Evolutionary conservation across 2,113 vertebrate species (phyloP).

Genomic region (Odontophorus gujanensis): DNA sequence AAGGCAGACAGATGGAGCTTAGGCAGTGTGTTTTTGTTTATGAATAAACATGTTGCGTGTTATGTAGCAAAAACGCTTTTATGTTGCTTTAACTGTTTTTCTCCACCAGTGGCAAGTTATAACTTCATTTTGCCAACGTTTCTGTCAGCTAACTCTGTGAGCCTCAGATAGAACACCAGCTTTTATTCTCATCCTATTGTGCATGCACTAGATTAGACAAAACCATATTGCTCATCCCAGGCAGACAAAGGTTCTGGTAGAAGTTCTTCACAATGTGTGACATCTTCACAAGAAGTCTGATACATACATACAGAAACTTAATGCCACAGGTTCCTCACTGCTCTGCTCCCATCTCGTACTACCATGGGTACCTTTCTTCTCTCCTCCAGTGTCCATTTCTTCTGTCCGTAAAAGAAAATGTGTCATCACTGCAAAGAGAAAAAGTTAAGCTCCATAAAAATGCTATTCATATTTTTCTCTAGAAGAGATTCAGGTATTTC

Average conservation of each 20-base stretch:
- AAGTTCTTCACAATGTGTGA: not conserved
- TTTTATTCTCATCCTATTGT: not conserved
- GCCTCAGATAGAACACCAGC: not conserved
- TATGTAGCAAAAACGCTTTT: not conserved
- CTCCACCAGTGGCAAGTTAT: not conserved
- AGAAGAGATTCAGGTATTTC: not conserved
- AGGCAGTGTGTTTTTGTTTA: not conserved
- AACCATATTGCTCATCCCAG: not conserved
- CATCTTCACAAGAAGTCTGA: not conserved
- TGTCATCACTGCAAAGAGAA: not conserved
- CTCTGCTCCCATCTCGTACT: not conserved
- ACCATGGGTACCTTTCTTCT: not conserved
- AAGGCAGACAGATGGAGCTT: slow-evolving; percentile 25
- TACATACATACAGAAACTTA: not conserved
- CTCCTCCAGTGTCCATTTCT: not conserved
- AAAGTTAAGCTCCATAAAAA: not conserved
- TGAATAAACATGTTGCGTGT: slow-evolving; percentile 20
- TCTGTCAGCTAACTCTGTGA: not conserved
- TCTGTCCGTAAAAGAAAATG: not conserved
- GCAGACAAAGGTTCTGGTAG: not conserved
- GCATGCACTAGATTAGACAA: not conserved
- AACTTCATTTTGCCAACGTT: not conserved
- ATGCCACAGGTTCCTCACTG: not conserved
- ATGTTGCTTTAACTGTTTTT: not conserved
- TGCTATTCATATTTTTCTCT: not conserved